Evolutionary conservation across 2,113 vertebrate genomes (phyloP), one percentile per base, ranked within the genome.

Genomic region (Neopipo cinnamomea): DNA sequence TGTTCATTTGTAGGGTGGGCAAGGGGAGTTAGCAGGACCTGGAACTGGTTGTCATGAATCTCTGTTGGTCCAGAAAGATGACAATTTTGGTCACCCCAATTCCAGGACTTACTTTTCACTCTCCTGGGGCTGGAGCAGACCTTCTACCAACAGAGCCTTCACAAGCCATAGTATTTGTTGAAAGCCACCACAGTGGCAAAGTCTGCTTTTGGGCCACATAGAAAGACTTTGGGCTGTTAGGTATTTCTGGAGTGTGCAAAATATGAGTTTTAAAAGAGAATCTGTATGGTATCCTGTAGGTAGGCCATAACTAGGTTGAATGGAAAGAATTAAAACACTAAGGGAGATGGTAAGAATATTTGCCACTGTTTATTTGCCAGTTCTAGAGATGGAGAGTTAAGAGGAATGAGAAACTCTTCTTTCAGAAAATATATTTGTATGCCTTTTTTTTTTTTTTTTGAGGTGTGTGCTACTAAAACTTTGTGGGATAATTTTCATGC

Each of bases 401-500:
- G 21, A 55, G 11, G 23, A 76, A 68, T 21, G 35, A 83, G 23
- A 76, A 88, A 46, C 16, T 6, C 5, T 78, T 56, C 5, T 58
- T 63, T 55, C 2, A 3, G 20, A 55, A 78, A 50, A 22, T 13
- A 27, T 8, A 44, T 42, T 5, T 84, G 8, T 68, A n/a, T n/a
- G n/a, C n/a, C n/a, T n/a, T n/a, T 5, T 0, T 1, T 56, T 49
- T 44, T 5, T 0, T 1, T 12, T 50, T 53, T 53, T 53, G 30
- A 20, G 7, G 13, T 49, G 23, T 49, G 22, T 49, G 12, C 24
- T 61, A 7, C 55, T 74, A 68, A 68, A 79, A 52, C 20, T 4
- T 77, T 67, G 22, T 47, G 35, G 4, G 15, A 33, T 63, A 74
- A 52, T 63, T 80, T 33, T 41, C 17, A 27, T 75, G n/a, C 13